Evolutionary conservation across 2,797 vertebrate species (phyloP).

Genomic region (Xenentodon cancila): DNA sequence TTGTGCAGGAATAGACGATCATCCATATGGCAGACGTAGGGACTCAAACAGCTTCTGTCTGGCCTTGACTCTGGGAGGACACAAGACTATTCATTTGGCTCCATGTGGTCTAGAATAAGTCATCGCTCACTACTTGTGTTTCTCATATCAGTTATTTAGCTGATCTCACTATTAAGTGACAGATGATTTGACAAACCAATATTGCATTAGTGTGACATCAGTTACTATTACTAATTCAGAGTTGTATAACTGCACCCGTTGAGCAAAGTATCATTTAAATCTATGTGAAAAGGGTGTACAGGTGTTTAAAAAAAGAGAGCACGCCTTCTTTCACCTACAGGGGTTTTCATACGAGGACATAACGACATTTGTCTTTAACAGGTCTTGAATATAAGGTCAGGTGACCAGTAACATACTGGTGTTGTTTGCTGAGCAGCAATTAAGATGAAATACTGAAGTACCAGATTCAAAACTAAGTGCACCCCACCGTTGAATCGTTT

Average conservation of each 20-base stretch:
- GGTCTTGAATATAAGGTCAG: no score
- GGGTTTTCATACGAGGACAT: no score
- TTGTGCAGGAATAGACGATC: conserved; percentile 29
- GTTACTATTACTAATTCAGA: no score
- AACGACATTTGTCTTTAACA: no score
- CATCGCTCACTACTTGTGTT: conserved; percentile 35
- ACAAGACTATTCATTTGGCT: conserved; percentile 37
- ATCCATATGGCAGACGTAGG: conserved; percentile 58
- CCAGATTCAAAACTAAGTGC: no score
- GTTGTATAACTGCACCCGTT: neutral
- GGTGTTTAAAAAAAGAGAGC: no score
- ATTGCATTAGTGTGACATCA: neutral
- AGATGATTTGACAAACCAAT: conserved; percentile 32
- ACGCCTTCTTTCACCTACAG: no score
- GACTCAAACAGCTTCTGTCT: conserved; percentile 65
- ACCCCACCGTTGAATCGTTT: no score
- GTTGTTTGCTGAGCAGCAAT: no score
- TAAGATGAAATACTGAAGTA: no score
- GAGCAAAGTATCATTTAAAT: neutral
- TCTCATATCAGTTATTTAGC: conserved; percentile 45
- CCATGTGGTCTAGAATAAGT: conserved; percentile 60
- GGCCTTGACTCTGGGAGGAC: conserved; percentile 60
- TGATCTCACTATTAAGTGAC: conserved; percentile 43
- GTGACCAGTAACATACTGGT: no score
- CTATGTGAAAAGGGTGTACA: neutral